These are phyloP conservation scores for Idris sp. DNA, from an alignment of 1,140 invertebrate genomes.

Conservation along the genomic window DNA sequence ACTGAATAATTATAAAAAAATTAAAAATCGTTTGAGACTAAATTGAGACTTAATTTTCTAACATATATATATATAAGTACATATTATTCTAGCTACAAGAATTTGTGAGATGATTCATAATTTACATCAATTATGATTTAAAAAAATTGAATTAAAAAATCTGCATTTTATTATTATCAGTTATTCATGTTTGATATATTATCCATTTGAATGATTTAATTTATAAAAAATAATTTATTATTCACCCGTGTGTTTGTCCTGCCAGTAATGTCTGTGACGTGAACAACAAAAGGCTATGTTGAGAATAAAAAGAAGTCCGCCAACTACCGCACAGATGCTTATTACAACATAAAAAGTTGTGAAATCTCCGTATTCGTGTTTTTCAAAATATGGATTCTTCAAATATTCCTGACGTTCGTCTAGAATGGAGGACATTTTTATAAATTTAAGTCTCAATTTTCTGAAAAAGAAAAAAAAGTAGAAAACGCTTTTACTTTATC, in stretches of 20 bases:
- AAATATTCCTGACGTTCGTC: slow-evolving; percentile 82
- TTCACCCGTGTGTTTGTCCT: slow-evolving; percentile 87
- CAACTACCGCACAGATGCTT: slow-evolving; percentile 85
- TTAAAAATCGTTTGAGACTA: too few species aligned
- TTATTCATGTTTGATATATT: too few species aligned
- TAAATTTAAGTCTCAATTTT: slow-evolving; percentile 72
- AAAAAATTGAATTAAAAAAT: too few species aligned
- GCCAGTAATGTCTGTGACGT: slow-evolving; percentile 87
- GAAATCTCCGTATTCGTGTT: slow-evolving; percentile 83
- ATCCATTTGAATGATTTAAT: too few species aligned
- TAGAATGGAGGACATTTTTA: slow-evolving; percentile 81
- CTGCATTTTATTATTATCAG: too few species aligned
- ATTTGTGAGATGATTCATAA: too few species aligned
- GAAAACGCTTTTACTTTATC: slow-evolving; percentile 48
- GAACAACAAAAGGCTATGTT: slow-evolving; percentile 89
- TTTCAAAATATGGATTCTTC: slow-evolving; percentile 82
- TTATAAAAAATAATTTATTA: too few species aligned
- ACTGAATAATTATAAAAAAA: too few species aligned
- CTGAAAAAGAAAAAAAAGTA: slow-evolving; percentile 72
- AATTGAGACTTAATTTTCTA: too few species aligned
- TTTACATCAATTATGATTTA: too few species aligned
- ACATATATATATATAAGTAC: too few species aligned
- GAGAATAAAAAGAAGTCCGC: slow-evolving; percentile 83
- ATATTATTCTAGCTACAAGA: too few species aligned
- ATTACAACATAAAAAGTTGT: slow-evolving; percentile 88